Evolutionary conservation across 30 jellyfish, hydroid and myxozoan genomes (phyloP), one percentile per base, ranked within the genome.

Genomic region (Aurelia sp.): DNA sequence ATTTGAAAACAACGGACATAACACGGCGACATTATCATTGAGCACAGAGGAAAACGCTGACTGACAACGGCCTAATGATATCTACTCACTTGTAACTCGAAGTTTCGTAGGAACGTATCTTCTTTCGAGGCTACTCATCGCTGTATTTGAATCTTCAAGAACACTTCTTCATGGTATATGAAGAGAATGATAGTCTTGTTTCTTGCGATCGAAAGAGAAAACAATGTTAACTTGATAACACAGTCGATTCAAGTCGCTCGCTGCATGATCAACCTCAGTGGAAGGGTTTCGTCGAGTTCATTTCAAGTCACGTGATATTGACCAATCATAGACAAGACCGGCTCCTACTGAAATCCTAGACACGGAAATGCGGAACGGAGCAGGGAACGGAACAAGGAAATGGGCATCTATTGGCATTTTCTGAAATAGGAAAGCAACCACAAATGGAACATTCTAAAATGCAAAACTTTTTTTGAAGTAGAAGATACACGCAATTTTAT

Each of bases 261-360:
- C 91, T 81, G 91, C 91, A 81, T 81, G 91, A 79, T 63, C 89
- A 79, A 19, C 80, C 78, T 74, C 69, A 59, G 53, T 31, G 30
- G 80, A 73, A 84, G 55, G 67, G 93, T 84, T 48, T 84, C 69
- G 58, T 82, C 85, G 80, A 73, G 78, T 62, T 63, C 88, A 70
- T 84, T 65, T 57, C 93, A 70, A 19, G 93, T 84, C 93, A 84
- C 93, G 93, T 84, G 93, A 84, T 84, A 55, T 84, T 84, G 82
- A 69, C 93, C 93, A 84, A 84, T 84, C 93, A 84, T 30, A 59
- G 93, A 84, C 93, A 64, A 72, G 93, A 22, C 77, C 65, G 74
- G 93, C 55, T 44, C 55, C 55, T 44, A 44, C 55, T 44, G 55
- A 61, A 12, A 24, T 24, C 16, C 72, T 8, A 61, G 20, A 24